Conservation (phyloP, 2,888 invertebrate species). For the Torymus texanus region DNA sequence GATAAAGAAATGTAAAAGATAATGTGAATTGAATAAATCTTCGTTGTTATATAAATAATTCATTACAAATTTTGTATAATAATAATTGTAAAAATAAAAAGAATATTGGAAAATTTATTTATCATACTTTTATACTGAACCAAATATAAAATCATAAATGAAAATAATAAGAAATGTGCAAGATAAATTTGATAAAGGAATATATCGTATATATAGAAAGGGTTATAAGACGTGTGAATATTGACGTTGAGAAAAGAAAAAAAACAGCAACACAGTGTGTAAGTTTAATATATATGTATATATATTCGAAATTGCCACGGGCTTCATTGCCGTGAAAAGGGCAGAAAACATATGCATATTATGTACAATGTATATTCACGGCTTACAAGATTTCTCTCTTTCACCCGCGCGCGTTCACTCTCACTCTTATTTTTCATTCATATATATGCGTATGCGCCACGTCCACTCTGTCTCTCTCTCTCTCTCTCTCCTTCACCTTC, state of each 20-base stretch:
- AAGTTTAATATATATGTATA: slow-evolving; percentile 41
- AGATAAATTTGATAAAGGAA: no score
- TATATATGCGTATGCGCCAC: no score
- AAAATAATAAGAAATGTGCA: no score
- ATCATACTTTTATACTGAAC: no score
- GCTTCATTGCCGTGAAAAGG: slow-evolving; percentile 58
- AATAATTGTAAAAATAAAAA: no score
- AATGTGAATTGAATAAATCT: no score
- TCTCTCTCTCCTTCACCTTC: neutral
- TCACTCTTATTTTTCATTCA: neutral
- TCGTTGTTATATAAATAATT: no score
- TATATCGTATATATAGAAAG: no score
- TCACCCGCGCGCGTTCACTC: slow-evolving; percentile 1
- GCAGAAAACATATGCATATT: slow-evolving; percentile 64
- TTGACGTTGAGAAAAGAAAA: neutral
- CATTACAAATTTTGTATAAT: no score
- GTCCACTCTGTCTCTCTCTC: slow-evolving; percentile 5
- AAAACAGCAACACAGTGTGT: slow-evolving; percentile 19
- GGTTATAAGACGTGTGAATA: neutral
- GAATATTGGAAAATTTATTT: no score
- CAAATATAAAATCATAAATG: no score
- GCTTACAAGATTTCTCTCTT: slow-evolving; percentile 51
- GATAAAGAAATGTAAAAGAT: no score
- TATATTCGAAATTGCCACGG: slow-evolving; percentile 63
- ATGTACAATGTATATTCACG: slow-evolving; percentile 62